These are phyloP conservation scores for Temnopleurus reevesii DNA, from an alignment of 53 echinoderm and acorn worm genomes.

Conservation along the genomic window DNA sequence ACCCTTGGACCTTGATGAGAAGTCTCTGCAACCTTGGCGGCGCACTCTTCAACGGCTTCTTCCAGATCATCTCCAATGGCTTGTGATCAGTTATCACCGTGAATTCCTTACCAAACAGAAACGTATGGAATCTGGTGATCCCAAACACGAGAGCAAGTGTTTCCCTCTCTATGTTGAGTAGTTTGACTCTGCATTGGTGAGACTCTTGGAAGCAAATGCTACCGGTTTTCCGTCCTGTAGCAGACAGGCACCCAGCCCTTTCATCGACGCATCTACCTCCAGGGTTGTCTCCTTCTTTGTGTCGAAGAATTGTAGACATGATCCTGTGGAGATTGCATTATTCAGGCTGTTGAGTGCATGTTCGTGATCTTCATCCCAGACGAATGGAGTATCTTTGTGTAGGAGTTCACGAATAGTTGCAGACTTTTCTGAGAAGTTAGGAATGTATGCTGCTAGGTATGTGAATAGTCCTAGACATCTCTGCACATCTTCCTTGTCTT, in stretches of 20 bases:
- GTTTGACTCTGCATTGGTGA: slow-evolving; percentile 60
- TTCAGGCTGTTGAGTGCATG: not conserved
- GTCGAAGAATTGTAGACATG: too few species aligned
- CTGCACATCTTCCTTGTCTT: not conserved
- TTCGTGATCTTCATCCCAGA: slow-evolving; percentile 52
- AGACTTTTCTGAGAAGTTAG: not conserved
- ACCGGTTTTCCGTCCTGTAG: slow-evolving; percentile 61
- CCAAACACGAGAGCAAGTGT: slow-evolving; percentile 62
- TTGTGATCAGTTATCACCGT: slow-evolving; percentile 67
- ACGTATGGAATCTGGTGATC: slow-evolving; percentile 66
- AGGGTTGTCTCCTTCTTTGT: slow-evolving; percentile 40
- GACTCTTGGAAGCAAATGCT: slow-evolving; percentile 68
- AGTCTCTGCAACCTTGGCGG: slow-evolving; percentile 66
- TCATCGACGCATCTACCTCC: slow-evolving; percentile 61
- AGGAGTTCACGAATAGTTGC: too few species aligned
- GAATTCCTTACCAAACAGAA: slow-evolving; percentile 65
- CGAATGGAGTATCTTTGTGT: slow-evolving; percentile 24
- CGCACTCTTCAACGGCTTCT: slow-evolving; percentile 63
- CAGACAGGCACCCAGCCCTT: slow-evolving; percentile 59
- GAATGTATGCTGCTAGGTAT: not conserved
- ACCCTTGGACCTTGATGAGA: slow-evolving; percentile 72
- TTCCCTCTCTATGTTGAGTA: slow-evolving; percentile 81
- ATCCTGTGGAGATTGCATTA: not conserved
- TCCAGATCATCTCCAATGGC: slow-evolving; percentile 67
- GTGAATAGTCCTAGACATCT: not conserved